Base-by-base conservation (phyloP, 1,140 invertebrate genomes). In the Drosophila mauritiana region DNA sequence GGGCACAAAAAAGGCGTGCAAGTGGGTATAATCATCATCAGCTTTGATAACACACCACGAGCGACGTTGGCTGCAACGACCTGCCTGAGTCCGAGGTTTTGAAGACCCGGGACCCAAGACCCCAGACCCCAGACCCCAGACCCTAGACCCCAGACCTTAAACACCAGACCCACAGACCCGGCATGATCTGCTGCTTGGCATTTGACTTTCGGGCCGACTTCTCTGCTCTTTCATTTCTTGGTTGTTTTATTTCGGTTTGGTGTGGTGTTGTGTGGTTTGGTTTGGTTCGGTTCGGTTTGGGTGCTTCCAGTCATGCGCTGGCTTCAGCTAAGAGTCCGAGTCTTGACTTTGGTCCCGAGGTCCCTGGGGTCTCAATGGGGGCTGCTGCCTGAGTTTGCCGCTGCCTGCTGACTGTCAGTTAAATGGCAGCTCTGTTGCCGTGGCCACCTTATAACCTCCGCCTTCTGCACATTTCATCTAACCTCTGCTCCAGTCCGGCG, bases 21-120 rank as follows among this genome's bases (percentile, higher is more conserved):
- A 90, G 86, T 90, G 81, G 85, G 86, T 90, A 90, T 90, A 90
- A 90, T 90, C 86, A 90, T 90, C 85, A 90, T 90, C 85, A 90
- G 86, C 85, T 90, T 90, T 90, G 85, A 90, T 90, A 90, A 90
- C 85, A 90, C 85, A 90, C 86, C 85, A 89, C 85, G 59, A 89
- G 77, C 85, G 80, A 70, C 65, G 82, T 72, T 73, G 78, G 64
- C 52, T 56, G 78, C 70, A 68, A 56, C 82, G 82, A 85, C 81
- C 81, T 73, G 82, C 53, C 83, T 69, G 82, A 59, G 69, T 84
- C 72, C 72, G 46, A 65, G 46, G 36, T 42, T 37, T 40, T 37
- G 17, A 52, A 53, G 63, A 76, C 56, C 45, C 69, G 45, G 62
- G 53, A 78, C 37, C 65, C 46, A 0, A 11, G 65, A 72, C 62